phyloP scores from a whole-genome alignment of 1,140 invertebrate genomes.

The Bombus huntii region DNA sequence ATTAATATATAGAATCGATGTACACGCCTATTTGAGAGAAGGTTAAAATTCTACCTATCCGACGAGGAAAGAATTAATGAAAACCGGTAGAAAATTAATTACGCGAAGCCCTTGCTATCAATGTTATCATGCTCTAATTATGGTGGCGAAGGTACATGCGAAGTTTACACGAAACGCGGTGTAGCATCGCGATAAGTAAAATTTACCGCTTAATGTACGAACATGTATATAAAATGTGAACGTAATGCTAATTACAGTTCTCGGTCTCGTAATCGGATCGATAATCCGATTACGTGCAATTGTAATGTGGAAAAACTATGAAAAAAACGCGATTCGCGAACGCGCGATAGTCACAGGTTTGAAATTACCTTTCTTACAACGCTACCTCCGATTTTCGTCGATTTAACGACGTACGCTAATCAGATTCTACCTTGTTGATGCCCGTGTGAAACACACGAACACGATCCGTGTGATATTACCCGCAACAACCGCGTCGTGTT shows the following conservation, averaged over 20 bases:
- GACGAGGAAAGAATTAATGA: slow-evolving; percentile 21
- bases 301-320: neutral
- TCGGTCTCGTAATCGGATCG: slow-evolving; percentile 29
- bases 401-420: neutral
- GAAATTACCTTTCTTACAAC: neutral
- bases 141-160: neutral
- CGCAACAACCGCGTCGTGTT: neutral
- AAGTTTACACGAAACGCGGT: slow-evolving; percentile 19
- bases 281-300: slow-evolving; percentile 39
- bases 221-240: slow-evolving; percentile 29
- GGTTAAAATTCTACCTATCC: no score
- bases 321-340: neutral
- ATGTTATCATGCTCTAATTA: slow-evolving; percentile 25
- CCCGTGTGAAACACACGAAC: neutral
- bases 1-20: neutral
- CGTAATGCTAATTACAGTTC: slow-evolving; percentile 35
- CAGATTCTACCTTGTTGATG: neutral
- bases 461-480: neutral
- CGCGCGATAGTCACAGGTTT: neutral
- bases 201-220: slow-evolving; percentile 27
- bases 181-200: slow-evolving; percentile 46
- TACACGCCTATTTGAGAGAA: no score
- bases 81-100: slow-evolving; percentile 37
- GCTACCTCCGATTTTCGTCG: neutral
- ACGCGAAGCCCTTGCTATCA: neutral